Evolutionary conservation across 2,113 vertebrate genomes (phyloP), one percentile per base, ranked within the genome.

Genomic region (Chaetodon trifascialis): DNA sequence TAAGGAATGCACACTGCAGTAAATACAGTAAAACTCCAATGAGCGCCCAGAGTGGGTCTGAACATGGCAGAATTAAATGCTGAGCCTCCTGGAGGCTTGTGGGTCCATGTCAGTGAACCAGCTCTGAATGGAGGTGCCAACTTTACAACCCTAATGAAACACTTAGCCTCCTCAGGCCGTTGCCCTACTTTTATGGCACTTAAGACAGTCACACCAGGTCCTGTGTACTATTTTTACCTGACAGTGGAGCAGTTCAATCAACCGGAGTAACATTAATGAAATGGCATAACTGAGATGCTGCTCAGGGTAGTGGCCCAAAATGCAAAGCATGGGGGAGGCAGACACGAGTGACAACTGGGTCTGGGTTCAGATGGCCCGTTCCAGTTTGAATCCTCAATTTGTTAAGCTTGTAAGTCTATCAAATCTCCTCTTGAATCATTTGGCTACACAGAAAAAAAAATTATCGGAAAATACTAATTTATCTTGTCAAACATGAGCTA

Each of bases 171-270:
- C 52, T 73, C 71, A 49, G 76, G 79, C 82, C 54, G 79, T 75
- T 84, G 86, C 16, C 83, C 86, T 76, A 86, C 74, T 90, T 90
- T 82, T 72, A 54, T 21, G 54, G 59, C 78, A 73, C 79, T 70
- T 67, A 69, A 68, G 51, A 81, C 72, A 70, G 77, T 38, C 66
- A 58, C 73, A 80, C 75, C 19, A 76, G 44, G 30, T 75, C 19
- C 38, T 4, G 0, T 42, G 72, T 46, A 64, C 85, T 88, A 83
- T 89, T 83, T 89, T 86, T 81, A 83, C 75, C 67, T 76, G 63
- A 51, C 44, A 80, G 56, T 47, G 63, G 30, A 80, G 65, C 34
- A 42, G 46, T 83, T 80, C 59, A 76, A 82, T 90, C 76, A 77
- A 9, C 72, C 38, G 47, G 58, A 76, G 58, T 16, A 63, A 76